A percentile compares a stretch with the other conserved stretches of the same genome.
Conservation (phyloP, 2,888 invertebrate species). For the Pachymerium ferrugineum region DNA sequence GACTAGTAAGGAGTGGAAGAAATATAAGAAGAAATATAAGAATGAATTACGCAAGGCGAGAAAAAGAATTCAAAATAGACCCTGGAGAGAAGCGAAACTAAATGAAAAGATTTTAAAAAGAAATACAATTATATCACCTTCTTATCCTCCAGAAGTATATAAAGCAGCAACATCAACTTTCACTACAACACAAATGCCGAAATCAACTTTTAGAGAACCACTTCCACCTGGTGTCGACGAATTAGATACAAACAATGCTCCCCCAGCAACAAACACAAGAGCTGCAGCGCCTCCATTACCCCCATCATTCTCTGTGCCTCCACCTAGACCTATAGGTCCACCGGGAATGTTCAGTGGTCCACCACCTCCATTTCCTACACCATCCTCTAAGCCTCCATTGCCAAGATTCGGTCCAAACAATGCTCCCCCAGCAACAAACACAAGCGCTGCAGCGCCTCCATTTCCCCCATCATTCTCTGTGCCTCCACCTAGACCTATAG, state of each 20-base stretch:
- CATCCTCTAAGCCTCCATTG: too few relatives aligned
- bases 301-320: neutral
- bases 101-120: too few relatives aligned
- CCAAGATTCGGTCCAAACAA: neutral
- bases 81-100: too few relatives aligned
- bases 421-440: neutral
- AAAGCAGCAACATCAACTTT: too few relatives aligned
- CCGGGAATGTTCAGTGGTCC: neutral
- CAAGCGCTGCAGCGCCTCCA: neutral
- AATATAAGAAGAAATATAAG: too few relatives aligned
- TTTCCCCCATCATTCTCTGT: neutral
- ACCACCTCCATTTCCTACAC: slow-evolving; percentile 29
- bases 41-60: too few relatives aligned
- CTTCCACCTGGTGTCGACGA: slow-evolving; percentile 31
- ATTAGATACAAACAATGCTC: neutral
- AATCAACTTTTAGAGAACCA: slow-evolving; percentile 29
- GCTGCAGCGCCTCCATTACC: neutral
- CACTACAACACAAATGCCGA: too few relatives aligned
- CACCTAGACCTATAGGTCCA: too few relatives aligned
- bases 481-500: too few relatives aligned
- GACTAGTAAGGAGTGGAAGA: too few relatives aligned
- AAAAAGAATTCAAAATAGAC: too few relatives aligned
- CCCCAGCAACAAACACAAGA: neutral
- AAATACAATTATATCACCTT: slow-evolving; percentile 18
- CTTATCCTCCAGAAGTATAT: too few relatives aligned